Conservation (phyloP, 2,888 invertebrate genomes). For the Caenorhabditis sp. region DNA sequence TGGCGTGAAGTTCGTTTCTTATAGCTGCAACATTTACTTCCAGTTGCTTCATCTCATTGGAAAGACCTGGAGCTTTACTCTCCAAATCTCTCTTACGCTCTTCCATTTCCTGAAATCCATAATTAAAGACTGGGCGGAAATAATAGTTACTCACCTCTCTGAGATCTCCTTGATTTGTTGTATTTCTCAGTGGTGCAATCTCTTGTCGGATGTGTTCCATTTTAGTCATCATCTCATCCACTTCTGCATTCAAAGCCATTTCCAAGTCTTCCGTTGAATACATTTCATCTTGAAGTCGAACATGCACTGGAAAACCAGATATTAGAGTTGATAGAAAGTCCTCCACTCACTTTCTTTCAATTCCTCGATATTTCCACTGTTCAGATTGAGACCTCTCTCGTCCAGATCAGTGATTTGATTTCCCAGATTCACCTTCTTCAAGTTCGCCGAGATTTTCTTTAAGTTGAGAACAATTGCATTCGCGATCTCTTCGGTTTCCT, state of each 20-base stretch:
- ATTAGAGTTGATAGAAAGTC: not conserved
- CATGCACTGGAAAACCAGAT: constrained; percentile 73
- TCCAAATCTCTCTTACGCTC: constrained; percentile 49
- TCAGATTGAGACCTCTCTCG: constrained; percentile 57
- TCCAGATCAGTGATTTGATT: constrained; percentile 61
- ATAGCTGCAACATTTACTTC: constrained; percentile 46
- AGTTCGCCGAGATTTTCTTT: constrained; percentile 69
- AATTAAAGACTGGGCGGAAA: not conserved
- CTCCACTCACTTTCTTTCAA: constrained; percentile 45
- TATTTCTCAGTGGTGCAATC: constrained; percentile 52
- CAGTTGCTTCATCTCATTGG: constrained; percentile 62
- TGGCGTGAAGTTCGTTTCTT: constrained; percentile 47
- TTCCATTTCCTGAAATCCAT: constrained; percentile 63
- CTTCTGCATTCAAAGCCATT: constrained; percentile 66
- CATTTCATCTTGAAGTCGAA: constrained; percentile 80
- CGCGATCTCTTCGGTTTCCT: constrained; percentile 70
- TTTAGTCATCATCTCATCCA: constrained; percentile 60
- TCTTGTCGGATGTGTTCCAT: constrained; percentile 29
- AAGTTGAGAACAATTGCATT: constrained; percentile 71
- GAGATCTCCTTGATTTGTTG: constrained; percentile 6
- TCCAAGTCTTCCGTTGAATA: constrained; percentile 76
- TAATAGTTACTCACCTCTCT: not conserved
- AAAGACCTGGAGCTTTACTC: constrained; percentile 44
- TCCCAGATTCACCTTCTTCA: constrained; percentile 67
- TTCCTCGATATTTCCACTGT: constrained; percentile 44